Conservation (phyloP, 2,797 vertebrate species). For the Macroramphosus scolopax region DNA sequence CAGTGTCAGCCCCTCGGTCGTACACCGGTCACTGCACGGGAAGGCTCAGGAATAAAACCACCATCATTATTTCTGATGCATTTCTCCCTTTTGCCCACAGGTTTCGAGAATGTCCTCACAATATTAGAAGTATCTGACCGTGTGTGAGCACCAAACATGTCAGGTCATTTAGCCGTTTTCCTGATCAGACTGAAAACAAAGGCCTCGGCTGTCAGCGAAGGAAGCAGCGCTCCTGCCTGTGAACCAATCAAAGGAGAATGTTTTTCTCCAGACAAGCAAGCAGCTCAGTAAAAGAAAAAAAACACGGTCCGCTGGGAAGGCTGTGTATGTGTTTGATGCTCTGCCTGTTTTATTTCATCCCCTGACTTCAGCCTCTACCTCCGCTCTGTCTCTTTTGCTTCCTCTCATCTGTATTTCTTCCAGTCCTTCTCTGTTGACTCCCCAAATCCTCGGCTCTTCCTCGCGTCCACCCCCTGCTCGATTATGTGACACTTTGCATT, state of each 20-base stretch:
- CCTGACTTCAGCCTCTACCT: constrained; percentile 11
- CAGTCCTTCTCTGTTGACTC: constrained; percentile 19
- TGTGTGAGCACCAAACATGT: constrained; percentile 4
- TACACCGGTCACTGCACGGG: constrained; percentile 23
- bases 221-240: constrained; percentile 53
- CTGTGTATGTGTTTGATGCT: constrained; percentile 15
- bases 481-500: constrained; percentile 15
- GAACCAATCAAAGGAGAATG: constrained; percentile 37
- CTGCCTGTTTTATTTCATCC: constrained; percentile 27
- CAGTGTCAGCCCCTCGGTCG: constrained; percentile 9
- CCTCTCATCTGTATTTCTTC: constrained; percentile 20
- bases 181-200: constrained; percentile 67
- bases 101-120: background rate
- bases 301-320: constrained; percentile 19
- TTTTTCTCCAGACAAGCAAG: constrained; percentile 32
- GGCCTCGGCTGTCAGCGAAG: constrained; percentile 57
- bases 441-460: constrained; percentile 7
- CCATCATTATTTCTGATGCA: constrained; percentile 14
- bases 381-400: constrained; percentile 19
- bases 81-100: constrained; percentile 9
- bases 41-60: constrained; percentile 3
- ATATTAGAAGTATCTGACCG: background rate
- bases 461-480: constrained; percentile 1
- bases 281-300: constrained; percentile 14
- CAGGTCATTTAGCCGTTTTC: constrained; percentile 41